Percentiles rank a stretch among this genome's conserved stretches.
Conservation (phyloP, 2,113 vertebrate genomes). For the Ictalurus punctatus region DNA sequence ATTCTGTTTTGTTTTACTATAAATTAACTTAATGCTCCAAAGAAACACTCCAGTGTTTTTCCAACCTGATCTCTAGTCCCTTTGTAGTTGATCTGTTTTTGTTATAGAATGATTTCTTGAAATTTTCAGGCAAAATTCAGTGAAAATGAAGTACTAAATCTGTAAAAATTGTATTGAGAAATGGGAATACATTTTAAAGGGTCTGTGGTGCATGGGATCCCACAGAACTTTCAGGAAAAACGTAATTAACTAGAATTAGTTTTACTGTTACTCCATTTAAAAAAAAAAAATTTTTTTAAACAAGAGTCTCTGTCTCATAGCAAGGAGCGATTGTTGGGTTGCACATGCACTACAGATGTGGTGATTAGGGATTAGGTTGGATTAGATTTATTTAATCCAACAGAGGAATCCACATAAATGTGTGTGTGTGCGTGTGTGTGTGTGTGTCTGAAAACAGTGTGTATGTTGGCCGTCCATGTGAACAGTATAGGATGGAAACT, state of each 20-base stretch:
- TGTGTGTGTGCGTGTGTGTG: conserved; percentile 19
- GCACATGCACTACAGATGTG: conserved; percentile 1
- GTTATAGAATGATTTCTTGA: neutral
- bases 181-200: conserved; percentile 2
- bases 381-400: conserved; percentile 4
- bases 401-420: neutral
- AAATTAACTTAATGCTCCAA: neutral
- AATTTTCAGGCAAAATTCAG: neutral
- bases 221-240: conserved; percentile 9
- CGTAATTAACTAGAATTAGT: conserved; percentile 26
- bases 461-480: conserved; percentile 81
- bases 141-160: neutral
- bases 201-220: neutral
- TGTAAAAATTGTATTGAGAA: neutral
- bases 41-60: neutral
- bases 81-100: neutral
- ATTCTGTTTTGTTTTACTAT: neutral
- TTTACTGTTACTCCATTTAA: neutral
- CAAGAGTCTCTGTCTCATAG: neutral
- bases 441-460: conserved; percentile 61
- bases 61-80: neutral
- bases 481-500: conserved; percentile 85
- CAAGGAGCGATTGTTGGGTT: neutral
- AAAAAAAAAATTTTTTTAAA: neutral
- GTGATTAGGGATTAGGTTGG: neutral